Conservation (phyloP, 2,113 vertebrate genomes). For the Guaruba guarouba region DNA sequence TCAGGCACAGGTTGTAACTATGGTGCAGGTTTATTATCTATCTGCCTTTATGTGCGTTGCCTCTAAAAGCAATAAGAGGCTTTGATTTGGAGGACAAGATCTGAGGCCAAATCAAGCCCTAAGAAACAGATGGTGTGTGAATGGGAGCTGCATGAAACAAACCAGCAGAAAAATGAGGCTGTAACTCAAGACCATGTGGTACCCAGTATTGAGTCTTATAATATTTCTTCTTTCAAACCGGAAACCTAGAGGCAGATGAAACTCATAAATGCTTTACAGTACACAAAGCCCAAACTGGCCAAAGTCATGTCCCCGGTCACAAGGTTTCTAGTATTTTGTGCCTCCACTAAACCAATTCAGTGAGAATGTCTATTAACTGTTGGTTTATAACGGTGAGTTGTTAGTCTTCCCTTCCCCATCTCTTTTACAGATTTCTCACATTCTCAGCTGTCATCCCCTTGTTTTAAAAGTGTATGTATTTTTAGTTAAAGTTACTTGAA, state of each 20-base stretch:
- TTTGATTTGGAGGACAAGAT: not conserved
- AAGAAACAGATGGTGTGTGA: not conserved
- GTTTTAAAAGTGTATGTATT: not conserved
- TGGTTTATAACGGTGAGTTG: rapidly evolving
- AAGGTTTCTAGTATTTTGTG: not conserved
- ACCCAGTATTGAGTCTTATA: not conserved
- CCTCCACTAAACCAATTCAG: not conserved
- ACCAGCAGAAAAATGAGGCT: not conserved
- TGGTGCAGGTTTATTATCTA: not conserved
- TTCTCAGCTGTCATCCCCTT: not conserved
- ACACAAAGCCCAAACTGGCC: not conserved
- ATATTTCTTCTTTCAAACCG: not conserved
- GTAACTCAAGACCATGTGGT: not conserved
- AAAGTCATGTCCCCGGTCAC: not conserved
- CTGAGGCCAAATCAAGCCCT: not conserved
- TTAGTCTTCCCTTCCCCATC: not conserved
- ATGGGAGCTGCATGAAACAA: not conserved
- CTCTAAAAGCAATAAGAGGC: not conserved
- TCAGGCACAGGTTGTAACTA: not conserved
- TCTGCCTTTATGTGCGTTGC: not conserved
- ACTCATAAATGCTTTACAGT: not conserved
- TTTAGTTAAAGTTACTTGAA: not conserved
- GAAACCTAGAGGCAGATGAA: not conserved
- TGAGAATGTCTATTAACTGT: not conserved
- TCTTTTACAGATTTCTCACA: not conserved